A percentile compares a stretch with the other conserved stretches of the same genome.
phyloP scores from a whole-genome alignment of 2,888 invertebrate genomes.

The Sinhomidia bicolor region DNA sequence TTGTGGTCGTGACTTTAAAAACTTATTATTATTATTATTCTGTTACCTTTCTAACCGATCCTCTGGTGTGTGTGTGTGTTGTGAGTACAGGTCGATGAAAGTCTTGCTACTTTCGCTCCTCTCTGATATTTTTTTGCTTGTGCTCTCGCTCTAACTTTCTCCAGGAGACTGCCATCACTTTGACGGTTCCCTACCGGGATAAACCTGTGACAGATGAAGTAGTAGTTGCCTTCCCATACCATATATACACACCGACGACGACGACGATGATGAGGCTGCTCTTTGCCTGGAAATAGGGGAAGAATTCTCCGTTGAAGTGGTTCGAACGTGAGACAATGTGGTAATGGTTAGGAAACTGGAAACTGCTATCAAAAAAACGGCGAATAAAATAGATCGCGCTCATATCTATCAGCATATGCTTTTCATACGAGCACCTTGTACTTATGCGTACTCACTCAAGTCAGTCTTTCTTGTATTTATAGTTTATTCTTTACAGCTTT shows the following conservation, averaged over 20 bases:
- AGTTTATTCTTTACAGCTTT: neutral
- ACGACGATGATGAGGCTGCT: neutral
- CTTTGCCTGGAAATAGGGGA: neutral
- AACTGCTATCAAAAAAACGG: neutral
- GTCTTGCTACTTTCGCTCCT: neutral
- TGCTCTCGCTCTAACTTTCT: constrained; percentile 61
- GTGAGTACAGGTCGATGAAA: neutral
- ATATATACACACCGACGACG: neutral
- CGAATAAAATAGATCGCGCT: constrained; percentile 8
- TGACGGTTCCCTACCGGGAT: constrained; percentile 34
- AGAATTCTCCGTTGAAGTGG: constrained; percentile 12
- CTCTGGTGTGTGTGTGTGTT: too few species aligned
- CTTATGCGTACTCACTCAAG: neutral
- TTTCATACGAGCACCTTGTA: neutral
- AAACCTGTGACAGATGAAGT: constrained; percentile 68
- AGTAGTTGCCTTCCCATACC: constrained; percentile 8
- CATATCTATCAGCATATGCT: neutral
- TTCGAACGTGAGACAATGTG: constrained; percentile 7
- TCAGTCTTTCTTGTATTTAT: neutral
- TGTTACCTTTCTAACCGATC: neutral
- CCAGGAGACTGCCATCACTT: constrained; percentile 62
- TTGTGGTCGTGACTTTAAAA: constrained; percentile 30
- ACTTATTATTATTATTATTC: neutral
- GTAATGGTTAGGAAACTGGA: neutral
- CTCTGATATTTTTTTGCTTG: neutral